Evolutionary conservation across 2,888 invertebrate species (phyloP).

Genomic region (Phytoseiulus persimilis): DNA sequence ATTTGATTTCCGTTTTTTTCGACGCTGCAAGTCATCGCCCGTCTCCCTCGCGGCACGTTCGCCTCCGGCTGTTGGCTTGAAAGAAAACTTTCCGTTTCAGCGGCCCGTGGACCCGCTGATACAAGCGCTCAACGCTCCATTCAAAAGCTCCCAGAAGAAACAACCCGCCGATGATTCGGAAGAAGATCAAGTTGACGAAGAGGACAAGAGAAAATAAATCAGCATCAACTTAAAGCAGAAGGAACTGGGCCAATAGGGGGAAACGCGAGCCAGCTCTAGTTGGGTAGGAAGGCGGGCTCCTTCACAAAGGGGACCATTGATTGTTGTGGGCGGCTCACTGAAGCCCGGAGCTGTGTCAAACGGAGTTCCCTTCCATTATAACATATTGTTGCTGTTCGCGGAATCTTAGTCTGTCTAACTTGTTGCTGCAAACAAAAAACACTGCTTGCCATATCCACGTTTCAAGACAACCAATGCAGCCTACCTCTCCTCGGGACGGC

Average conservation of each 20-base stretch:
- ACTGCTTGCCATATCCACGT: neutral
- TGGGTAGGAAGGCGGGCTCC: neutral
- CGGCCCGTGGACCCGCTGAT: conserved; percentile 31
- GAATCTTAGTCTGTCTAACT: neutral
- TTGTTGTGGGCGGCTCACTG: neutral
- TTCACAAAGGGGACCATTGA: neutral
- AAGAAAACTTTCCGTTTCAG: neutral
- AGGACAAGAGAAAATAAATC: conserved; percentile 26
- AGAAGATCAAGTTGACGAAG: conserved; percentile 28
- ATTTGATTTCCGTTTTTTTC: neutral
- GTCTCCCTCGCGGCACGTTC: neutral
- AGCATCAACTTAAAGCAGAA: neutral
- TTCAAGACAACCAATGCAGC: neutral
- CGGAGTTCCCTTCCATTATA: neutral
- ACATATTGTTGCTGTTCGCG: neutral
- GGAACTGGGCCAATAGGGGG: neutral
- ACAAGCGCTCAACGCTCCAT: conserved; percentile 18
- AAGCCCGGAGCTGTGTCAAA: neutral
- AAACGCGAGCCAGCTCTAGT: neutral
- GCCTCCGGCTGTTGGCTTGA: neutral
- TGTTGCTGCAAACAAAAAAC: neutral
- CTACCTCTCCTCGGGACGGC: neutral
- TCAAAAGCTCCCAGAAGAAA: neutral
- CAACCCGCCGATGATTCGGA: neutral
- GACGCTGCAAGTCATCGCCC: no score